A percentile compares a stretch with the other conserved stretches of the same genome.
Conservation (phyloP, 2,797 vertebrate species). For the Smutsia temminckii region DNA sequence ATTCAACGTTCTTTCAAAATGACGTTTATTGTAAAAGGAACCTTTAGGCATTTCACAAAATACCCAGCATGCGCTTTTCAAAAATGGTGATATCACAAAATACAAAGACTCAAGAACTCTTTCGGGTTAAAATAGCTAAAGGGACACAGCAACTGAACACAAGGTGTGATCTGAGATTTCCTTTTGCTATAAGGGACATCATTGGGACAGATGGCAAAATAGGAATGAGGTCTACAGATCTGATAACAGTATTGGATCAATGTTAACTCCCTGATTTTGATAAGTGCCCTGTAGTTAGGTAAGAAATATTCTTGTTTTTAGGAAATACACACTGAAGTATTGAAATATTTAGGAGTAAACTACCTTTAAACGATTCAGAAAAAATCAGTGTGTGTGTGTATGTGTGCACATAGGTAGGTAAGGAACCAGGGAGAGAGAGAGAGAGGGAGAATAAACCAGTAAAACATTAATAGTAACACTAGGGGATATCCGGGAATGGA, state of each 20-base stretch:
- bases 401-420: not conserved
- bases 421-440: fast-evolving
- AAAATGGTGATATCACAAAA: not conserved
- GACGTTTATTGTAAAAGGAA: slow-evolving; percentile 24
- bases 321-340: not conserved
- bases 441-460: no score
- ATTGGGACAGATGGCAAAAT: not conserved
- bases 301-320: not conserved
- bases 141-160: fast-evolving
- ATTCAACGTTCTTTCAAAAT: not conserved
- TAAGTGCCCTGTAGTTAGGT: not conserved
- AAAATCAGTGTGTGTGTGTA: not conserved
- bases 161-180: not conserved
- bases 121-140: not conserved
- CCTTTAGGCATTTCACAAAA: not conserved
- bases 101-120: not conserved
- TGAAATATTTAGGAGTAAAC: not conserved
- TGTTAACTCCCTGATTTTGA: not conserved
- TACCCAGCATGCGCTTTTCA: not conserved
- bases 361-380: not conserved
- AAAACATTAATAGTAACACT: not conserved
- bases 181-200: not conserved
- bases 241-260: not conserved
- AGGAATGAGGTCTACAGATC: not conserved
- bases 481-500: not conserved